Evolutionary conservation across 1,140 invertebrate species (phyloP).

Genomic region (Leucophenga varia): DNA sequence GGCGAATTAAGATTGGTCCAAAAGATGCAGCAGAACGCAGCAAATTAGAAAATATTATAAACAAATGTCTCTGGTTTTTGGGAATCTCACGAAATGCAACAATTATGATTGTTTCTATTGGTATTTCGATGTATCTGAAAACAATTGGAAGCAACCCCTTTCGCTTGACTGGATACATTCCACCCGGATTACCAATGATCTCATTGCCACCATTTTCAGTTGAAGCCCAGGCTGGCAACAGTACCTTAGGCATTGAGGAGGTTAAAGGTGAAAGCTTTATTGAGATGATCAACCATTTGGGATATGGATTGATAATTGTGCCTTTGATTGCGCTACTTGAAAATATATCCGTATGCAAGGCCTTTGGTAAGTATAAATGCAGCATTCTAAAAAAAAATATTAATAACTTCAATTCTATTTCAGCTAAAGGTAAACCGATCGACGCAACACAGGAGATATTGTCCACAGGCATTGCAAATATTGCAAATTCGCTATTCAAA

Average conservation of each 20-base stretch:
- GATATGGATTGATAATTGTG: constrained; percentile 75
- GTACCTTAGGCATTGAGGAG: constrained; percentile 55
- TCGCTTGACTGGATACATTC: constrained; percentile 61
- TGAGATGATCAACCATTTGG: constrained; percentile 72
- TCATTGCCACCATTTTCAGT: constrained; percentile 68
- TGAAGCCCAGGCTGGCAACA: constrained; percentile 30
- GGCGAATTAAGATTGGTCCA: constrained; percentile 62
- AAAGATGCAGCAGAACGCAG: constrained; percentile 59
- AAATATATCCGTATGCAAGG: constrained; percentile 83
- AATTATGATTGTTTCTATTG: constrained; percentile 69
- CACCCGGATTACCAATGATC: constrained; percentile 68
- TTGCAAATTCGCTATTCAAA: constrained; percentile 86
- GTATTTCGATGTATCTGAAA: constrained; percentile 61
- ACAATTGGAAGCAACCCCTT: constrained; percentile 30
- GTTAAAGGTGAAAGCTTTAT: constrained; percentile 58
- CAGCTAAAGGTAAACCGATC: constrained; percentile 71
- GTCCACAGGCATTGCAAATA: constrained; percentile 78
- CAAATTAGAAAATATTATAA: constrained; percentile 58
- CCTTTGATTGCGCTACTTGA: constrained; percentile 80
- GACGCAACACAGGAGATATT: constrained; percentile 85
- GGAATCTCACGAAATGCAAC: constrained; percentile 75
- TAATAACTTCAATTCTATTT: constrained; percentile 5
- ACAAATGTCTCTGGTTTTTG: constrained; percentile 65
- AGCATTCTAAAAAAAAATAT: no score
- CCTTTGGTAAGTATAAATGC: constrained; percentile 56